Conservation (phyloP, 2,888 invertebrate genomes). For the Andrena hattorfiana region DNA sequence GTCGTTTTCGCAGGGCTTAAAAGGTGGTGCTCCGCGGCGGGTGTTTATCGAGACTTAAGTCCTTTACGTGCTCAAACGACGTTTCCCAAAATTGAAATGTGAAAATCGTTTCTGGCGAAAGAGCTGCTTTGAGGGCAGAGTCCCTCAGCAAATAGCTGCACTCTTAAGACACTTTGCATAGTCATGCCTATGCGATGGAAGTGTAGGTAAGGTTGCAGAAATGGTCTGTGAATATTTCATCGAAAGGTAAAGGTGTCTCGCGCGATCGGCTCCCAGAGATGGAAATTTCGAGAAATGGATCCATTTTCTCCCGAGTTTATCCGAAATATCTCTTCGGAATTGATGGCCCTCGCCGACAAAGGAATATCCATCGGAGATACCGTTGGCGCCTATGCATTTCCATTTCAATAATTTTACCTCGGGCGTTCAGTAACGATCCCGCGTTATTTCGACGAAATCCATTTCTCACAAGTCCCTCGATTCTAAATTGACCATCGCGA, state of each 20-base stretch:
- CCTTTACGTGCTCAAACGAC: not conserved
- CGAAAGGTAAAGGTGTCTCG: not conserved
- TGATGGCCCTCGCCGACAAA: not conserved
- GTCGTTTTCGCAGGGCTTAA: not conserved
- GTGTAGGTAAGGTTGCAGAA: not conserved
- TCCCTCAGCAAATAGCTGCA: not conserved
- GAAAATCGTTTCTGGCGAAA: not conserved
- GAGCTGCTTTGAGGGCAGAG: not conserved
- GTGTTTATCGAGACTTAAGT: not conserved
- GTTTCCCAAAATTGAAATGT: conserved; percentile 1
- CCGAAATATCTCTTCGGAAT: not conserved
- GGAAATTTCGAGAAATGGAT: not conserved
- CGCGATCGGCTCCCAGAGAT: not conserved
- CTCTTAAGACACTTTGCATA: not conserved
- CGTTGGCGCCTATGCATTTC: not conserved
- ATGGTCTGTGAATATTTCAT: not conserved
- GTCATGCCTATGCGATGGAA: not conserved
- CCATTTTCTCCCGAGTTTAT: not conserved
- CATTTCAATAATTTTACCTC: not conserved
- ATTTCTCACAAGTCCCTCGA: conserved; percentile 36
- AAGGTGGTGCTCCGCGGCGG: not conserved
- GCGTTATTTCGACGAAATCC: conserved; percentile 18
- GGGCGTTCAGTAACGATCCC: not conserved
- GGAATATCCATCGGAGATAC: not conserved
- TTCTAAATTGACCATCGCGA: conserved; percentile 27